Evolutionary conservation across 2,888 invertebrate species (phyloP).

Genomic region (Nephrocerus scutellatus): DNA sequence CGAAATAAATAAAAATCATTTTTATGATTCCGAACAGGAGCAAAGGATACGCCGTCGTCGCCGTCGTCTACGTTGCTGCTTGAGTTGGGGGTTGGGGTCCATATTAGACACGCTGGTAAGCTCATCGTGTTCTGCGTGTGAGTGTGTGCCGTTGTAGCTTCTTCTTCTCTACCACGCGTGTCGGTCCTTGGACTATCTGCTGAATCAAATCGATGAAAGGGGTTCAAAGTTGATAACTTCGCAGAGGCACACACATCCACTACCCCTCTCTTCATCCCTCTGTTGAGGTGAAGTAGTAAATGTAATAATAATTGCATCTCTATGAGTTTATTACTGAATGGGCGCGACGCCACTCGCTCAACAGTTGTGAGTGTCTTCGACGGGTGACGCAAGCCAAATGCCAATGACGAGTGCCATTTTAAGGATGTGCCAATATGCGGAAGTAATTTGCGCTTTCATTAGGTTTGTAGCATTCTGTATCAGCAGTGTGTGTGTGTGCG

Average conservation of each 20-base stretch:
- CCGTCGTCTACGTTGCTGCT: too few species aligned
- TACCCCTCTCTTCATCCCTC: too few species aligned
- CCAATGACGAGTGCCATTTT: slow-evolving; percentile 10
- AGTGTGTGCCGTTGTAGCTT: too few species aligned
- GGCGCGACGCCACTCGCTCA: too few species aligned
- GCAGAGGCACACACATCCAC: not conserved
- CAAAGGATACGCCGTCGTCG: too few species aligned
- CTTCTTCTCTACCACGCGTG: too few species aligned
- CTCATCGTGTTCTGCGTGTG: too few species aligned
- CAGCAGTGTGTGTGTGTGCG: slow-evolving; percentile 1
- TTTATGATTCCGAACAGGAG: slow-evolving; percentile 12
- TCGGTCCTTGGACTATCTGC: too few species aligned
- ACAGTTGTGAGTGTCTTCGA: slow-evolving; percentile 7
- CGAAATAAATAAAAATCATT: slow-evolving; percentile 17
- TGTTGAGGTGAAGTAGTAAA: slow-evolving; percentile 28
- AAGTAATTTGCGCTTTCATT: slow-evolving; percentile 44
- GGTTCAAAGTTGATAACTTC: not conserved
- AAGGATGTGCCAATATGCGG: slow-evolving; percentile 41
- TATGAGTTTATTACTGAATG: slow-evolving; percentile 28
- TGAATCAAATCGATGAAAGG: not conserved
- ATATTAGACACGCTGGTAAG: too few species aligned
- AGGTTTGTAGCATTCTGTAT: slow-evolving; percentile 30
- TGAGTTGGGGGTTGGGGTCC: too few species aligned
- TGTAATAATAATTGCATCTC: slow-evolving; percentile 34
- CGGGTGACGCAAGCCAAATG: not conserved